Base-by-base conservation (phyloP, 2,888 invertebrate species). In the Stratiomys singularior region DNA sequence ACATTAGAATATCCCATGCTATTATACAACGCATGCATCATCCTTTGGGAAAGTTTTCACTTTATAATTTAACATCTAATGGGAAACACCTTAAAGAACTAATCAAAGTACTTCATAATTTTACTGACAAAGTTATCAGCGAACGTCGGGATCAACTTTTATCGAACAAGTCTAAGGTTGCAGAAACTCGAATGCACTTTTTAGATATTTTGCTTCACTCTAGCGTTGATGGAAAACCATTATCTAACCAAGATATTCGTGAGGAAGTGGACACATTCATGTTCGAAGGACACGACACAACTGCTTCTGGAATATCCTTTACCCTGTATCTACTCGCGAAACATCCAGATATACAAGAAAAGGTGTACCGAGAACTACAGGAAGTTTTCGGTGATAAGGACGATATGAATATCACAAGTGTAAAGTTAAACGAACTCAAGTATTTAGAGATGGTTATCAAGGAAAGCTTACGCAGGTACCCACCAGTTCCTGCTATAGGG, bases 381-480 rank as follows among this genome's bases (percentile, higher is more conserved):
- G 76, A 78, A 37, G 80, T 83, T 0, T 79, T 85, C 76, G 83
- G 83, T 37, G 81, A 81, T 15, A 82, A 82, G 67, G 78, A 81
- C 46, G 80, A 81, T 18, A 81, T 80, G 18, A 81, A 79, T 77
- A 83, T 86, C 72, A 82, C 81, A 0, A 79, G 81, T 25, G 83
- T 83, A 78, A 84, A 85, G 47, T 78, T 86, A 77, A 83, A 84
- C 77, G 83, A 84, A 78, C 79, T 86, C 82, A 83, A 83, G 46
- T 86, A 85, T 46, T 79, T 86, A 78, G 86, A 86, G 30, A 83
- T 85, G 77, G 84, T 86, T 76, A 82, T 86, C 64, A 85, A 85
- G 63, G 86, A 86, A 79, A 82, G 85, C n/a, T 78, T 86, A 79
- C 85, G 86, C 4, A 79, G 86, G 78, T 80, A 85, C 77, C 83